Evolutionary conservation across 2,113 vertebrate genomes (phyloP), one percentile per base, ranked within the genome.

Genomic region (Setophaga petechia): DNA sequence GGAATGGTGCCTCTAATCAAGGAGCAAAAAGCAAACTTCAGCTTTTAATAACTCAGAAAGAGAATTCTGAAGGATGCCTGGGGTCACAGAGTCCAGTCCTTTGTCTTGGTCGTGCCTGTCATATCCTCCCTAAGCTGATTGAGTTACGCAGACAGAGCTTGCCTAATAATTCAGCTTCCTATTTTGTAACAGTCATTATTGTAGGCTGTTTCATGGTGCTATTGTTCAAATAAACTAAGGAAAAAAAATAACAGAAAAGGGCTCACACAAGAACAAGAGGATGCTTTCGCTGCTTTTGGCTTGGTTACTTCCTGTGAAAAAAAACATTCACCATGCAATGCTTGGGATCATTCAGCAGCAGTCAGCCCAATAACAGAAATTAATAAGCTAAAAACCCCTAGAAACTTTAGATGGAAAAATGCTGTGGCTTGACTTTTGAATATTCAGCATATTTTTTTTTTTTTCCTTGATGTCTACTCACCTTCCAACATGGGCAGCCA

Each of bases 81-180:
- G 71, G 94, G 94, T 96, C 87, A 87, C 77, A 0, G 20, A 91
- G 93, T 95, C 72, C 74, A 62, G 87, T 54, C 74, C 84, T 95
- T 97, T 96, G 96, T 97, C 87, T 89, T 68, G 3, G n/a, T 58
- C 0, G 23, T 87, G 93, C 81, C 71, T 87, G 94, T 96, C 95
- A 95, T 94, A 97, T 95, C 96, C 96, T 97, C 91, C 93, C 52
- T 61, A 9, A 76, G 69, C 93, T 88, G 86, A 88, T 84, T 86
- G 85, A 94, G 92, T 96, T 94, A 84, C 28, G 27, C 85, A 94
- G 96, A 94, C 41, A 28, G 87, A 90, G 92, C 88, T 96, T 95
- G 93, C 92, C 83, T 95, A 96, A 95, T 96, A 96, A 95, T 96
- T 89, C 76, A 75, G 86, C 94, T 97, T 96, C 95, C 95, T 96